Evolutionary conservation across 2,113 vertebrate species (phyloP), one percentile per base, ranked within the genome.

Genomic region (Phainopepla nitens): DNA sequence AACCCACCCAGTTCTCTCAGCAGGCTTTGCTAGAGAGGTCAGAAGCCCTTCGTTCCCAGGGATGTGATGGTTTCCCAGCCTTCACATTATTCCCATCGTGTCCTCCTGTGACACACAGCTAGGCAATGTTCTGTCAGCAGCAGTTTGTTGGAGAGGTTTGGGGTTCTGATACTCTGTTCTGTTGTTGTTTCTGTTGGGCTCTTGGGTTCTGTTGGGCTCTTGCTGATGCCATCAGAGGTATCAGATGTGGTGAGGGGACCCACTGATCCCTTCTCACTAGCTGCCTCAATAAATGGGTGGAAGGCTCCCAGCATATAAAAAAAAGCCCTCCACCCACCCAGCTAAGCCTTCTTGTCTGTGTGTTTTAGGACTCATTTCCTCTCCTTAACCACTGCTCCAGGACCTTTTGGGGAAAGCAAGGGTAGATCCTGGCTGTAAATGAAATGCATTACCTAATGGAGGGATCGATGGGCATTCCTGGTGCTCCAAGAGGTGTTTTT

Each of bases 21-120:
- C 94, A 62, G 80, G 79, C 76, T 82, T 80, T 94, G 86, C 89
- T 84, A 71, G 75, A 73, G 88, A 97, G 92, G 86, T 88, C 96
- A 86, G 6, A 77, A 83, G 80, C 71, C 61, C 49, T 90, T 27
- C 23, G 77, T 97, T 97, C 92, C 84, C 71, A 66, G 58, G 81
- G 68, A 88, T 79, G 57, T 12, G 22, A 36, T 90, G 79, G 56
- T 62, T 89, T 96, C 86, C 80, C 65, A 91, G 68, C 49, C 70
- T 78, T 88, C 56, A 31, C 31, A 12, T 79, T 81, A 28, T 82
- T 90, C 58, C 31, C 22, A 41, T 68, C 7, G 1, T 82, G 78
- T 91, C 73, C 80, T 13, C 25, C 35, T 1, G 0, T 75, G 64
- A 76, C 25, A 31, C 36, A 12, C 33, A 27, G n/a, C 35, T 27